These are phyloP conservation scores for Bovichtus diacanthus DNA, from an alignment of 2,797 vertebrate genomes.

Conservation along the genomic window DNA sequence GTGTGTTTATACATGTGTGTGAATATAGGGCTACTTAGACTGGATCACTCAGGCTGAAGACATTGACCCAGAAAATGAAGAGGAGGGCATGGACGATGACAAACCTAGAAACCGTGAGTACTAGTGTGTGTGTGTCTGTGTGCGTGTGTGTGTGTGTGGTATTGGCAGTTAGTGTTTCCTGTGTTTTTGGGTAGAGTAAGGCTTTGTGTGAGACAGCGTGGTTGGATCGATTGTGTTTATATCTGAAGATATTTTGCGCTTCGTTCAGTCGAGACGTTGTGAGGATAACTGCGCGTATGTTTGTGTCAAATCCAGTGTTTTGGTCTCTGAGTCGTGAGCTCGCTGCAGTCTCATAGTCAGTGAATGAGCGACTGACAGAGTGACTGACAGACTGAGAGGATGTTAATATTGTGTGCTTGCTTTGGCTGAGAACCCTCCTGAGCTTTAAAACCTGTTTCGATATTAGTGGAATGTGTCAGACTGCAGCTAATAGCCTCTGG, in stretches of 20 bases:
- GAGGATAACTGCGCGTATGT: constrained; percentile 14
- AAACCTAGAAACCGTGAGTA: constrained; percentile 98
- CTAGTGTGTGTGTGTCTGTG: neutral
- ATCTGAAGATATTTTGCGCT: neutral
- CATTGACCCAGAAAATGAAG: constrained; percentile 98
- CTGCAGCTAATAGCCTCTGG: constrained; percentile 63
- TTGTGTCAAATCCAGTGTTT: constrained; percentile 22
- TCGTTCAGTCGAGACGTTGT: neutral
- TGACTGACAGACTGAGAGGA: constrained; percentile 47
- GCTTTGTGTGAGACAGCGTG: neutral
- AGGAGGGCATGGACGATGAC: constrained; percentile 96
- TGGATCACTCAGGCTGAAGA: constrained; percentile 99
- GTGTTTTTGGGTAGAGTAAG: neutral
- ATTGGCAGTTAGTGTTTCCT: neutral
- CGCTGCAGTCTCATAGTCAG: constrained; percentile 8
- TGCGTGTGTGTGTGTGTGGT: constrained; percentile 1
- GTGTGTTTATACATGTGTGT: constrained; percentile 25
- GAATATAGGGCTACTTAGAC: constrained; percentile 92
- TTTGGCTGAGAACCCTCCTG: constrained; percentile 61
- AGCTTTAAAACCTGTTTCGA: constrained; percentile 68
- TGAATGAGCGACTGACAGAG: constrained; percentile 33
- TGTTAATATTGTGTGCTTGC: constrained; percentile 56
- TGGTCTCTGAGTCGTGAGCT: constrained; percentile 17
- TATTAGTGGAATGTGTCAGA: constrained; percentile 68
- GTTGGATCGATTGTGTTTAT: constrained; percentile 2